These are phyloP conservation scores for Seriola dumerili DNA, from an alignment of 2,113 vertebrate species.

Conservation along the genomic window DNA sequence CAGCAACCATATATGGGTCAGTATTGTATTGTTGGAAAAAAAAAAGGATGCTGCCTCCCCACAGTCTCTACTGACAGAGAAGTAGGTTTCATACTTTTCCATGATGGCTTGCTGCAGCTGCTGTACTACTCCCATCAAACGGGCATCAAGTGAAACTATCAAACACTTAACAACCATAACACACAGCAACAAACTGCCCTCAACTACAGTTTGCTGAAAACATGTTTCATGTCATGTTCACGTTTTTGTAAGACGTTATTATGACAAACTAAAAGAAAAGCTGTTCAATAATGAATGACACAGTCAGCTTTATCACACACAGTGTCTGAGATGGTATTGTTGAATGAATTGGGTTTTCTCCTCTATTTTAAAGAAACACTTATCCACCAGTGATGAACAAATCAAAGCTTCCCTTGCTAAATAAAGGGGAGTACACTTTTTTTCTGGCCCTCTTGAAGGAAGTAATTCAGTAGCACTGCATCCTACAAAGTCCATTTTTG, in stretches of 20 bases:
- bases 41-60: not conserved
- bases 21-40: constrained; percentile 9
- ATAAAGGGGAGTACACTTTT: not conserved
- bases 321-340: not conserved
- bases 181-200: not conserved
- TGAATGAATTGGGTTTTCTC: constrained; percentile 8
- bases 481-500: not conserved
- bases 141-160: not conserved
- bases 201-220: not conserved
- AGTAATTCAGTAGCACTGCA: not conserved
- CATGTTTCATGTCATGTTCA: not conserved
- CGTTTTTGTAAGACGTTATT: not conserved
- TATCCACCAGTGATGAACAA: not conserved
- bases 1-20: constrained; percentile 50
- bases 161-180: not conserved
- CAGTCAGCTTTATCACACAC: constrained; percentile 2
- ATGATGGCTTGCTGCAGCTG: constrained; percentile 12
- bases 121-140: not conserved
- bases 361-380: not conserved
- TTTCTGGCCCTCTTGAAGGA: not conserved
- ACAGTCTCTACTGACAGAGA: constrained; percentile 17
- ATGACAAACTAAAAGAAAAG: not conserved
- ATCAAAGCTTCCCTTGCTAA: not conserved
- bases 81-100: constrained; percentile 29
- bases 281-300: constrained; percentile 12